phyloP scores from a whole-genome alignment of 2,797 vertebrate species.

The Propithecus perrieri region DNA sequence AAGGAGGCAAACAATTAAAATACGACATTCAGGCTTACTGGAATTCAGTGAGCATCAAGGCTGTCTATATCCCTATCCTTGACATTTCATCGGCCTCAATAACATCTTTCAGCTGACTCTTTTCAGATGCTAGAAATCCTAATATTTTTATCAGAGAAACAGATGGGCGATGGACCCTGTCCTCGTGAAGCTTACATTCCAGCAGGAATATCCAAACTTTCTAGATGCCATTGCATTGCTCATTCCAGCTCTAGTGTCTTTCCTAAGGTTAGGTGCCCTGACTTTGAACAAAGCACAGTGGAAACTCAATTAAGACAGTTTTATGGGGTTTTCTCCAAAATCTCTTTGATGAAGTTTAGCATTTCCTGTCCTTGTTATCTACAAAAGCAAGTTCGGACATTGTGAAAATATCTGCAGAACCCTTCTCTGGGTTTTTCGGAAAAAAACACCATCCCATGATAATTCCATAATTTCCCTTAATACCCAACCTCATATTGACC shows the following conservation, averaged over 20 bases:
- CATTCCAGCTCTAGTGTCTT: not conserved
- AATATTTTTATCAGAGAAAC: conserved; percentile 22
- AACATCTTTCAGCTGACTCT: not conserved
- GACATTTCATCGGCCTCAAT: not conserved
- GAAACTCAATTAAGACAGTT: conserved; percentile 26
- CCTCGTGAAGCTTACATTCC: not conserved
- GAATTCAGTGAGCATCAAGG: not conserved
- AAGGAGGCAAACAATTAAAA: not conserved
- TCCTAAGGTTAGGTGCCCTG: not conserved
- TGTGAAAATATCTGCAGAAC: not conserved
- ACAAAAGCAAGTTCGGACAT: not conserved
- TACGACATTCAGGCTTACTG: not conserved
- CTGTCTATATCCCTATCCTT: not conserved
- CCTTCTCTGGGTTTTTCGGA: not conserved
- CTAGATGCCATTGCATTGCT: not conserved
- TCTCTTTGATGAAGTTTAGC: not conserved
- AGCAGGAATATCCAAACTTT: not conserved
- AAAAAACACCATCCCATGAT: not conserved
- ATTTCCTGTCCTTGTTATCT: conserved; percentile 10
- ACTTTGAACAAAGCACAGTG: not conserved
- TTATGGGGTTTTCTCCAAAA: conserved; percentile 18
- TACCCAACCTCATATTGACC: not conserved
- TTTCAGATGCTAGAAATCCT: not conserved
- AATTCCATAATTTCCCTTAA: not conserved
- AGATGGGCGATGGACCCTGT: not conserved